phyloP scores from a whole-genome alignment of 35 echinoderm and acorn worm genomes.

The Anneissia japonica region DNA sequence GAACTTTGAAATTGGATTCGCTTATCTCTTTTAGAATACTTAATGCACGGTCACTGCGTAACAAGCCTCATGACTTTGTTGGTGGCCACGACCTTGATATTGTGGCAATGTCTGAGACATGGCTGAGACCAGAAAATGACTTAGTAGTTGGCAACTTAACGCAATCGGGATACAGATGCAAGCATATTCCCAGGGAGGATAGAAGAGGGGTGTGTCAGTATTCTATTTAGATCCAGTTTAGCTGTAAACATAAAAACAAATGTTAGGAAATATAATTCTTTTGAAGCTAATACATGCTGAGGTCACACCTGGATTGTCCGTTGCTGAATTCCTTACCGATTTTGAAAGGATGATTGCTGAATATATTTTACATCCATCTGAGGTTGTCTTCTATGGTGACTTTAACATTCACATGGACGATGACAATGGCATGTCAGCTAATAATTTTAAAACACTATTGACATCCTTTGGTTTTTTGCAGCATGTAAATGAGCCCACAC shows the following conservation, averaged over 20 bases:
- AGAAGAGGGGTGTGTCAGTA: slow-evolving; percentile 10
- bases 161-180: not conserved
- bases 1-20: no score
- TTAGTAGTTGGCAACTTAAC: not conserved
- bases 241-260: not conserved
- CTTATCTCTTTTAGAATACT: no score
- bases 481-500: slow-evolving; percentile 13
- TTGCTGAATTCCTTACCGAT: slow-evolving; percentile 40
- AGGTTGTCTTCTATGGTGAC: slow-evolving; percentile 52
- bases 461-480: slow-evolving; percentile 7
- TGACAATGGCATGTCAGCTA: not conserved
- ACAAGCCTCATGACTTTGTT: slow-evolving; percentile 17
- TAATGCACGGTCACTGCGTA: no score
- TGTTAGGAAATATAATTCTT: slow-evolving; percentile 14
- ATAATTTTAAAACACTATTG: slow-evolving; percentile 24
- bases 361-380: slow-evolving; percentile 48
- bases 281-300: slow-evolving; percentile 34
- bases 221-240: slow-evolving; percentile 29
- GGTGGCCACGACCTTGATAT: not conserved
- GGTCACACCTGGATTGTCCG: not conserved
- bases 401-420: slow-evolving; percentile 54
- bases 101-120: slow-evolving; percentile 18
- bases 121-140: not conserved
- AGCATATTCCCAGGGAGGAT: not conserved
- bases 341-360: slow-evolving; percentile 29